Percentiles rank a stretch among this genome's conserved stretches.
Evolutionary conservation across 2,113 vertebrate species (phyloP).

Genomic region (Chascanopsetta lugubris): DNA sequence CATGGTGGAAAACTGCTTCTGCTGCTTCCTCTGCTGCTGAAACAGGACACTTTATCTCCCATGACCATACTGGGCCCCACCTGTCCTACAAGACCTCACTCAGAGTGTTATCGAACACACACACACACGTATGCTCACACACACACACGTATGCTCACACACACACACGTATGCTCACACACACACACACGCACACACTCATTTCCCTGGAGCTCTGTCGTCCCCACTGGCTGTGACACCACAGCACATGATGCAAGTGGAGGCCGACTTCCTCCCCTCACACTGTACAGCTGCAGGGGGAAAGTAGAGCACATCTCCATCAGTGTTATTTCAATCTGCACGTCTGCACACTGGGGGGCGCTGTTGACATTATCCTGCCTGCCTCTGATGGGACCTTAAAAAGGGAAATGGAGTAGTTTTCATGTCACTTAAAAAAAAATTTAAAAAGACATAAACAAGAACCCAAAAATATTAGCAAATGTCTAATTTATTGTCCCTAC

Average conservation of each 20-base stretch:
- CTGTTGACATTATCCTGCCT: background rate
- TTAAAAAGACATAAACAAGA: background rate
- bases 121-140: slow-evolving; percentile 7
- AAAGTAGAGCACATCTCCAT: slow-evolving; percentile 35
- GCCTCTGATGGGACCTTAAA: background rate
- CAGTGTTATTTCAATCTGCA: background rate
- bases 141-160: background rate
- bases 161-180: slow-evolving; percentile 5
- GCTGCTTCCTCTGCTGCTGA: slow-evolving; percentile 32
- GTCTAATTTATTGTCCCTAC: slow-evolving; percentile 76
- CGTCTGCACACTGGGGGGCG: background rate
- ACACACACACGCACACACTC: slow-evolving; percentile 4
- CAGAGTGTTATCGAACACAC: slow-evolving; percentile 37
- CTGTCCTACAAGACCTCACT: slow-evolving; percentile 13
- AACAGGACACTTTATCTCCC: slow-evolving; percentile 52
- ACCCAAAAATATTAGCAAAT: slow-evolving; percentile 64
- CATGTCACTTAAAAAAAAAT: no score
- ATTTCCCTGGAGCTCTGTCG: slow-evolving; percentile 49
- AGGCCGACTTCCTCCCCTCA: background rate
- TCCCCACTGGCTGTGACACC: slow-evolving; percentile 4
- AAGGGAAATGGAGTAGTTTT: background rate
- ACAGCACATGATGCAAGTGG: slow-evolving; percentile 11
- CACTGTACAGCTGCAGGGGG: slow-evolving; percentile 23
- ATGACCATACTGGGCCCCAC: slow-evolving; percentile 58
- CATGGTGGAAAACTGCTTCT: background rate